phyloP scores from a whole-genome alignment of 2,797 vertebrate species.

The Xenopus petersii region DNA sequence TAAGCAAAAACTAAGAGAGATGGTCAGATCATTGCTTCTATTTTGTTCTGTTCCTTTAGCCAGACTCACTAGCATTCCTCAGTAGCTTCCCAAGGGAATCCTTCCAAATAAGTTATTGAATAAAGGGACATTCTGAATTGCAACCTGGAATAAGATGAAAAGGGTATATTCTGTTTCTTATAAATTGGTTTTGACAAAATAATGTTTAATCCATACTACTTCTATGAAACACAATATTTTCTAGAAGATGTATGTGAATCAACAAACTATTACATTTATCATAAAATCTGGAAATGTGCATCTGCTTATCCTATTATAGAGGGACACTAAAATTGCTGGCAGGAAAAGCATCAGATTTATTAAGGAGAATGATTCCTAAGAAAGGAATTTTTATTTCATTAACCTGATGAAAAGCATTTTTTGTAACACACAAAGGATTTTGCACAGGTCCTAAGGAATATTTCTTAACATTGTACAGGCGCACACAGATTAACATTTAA shows the following conservation, averaged over 20 bases:
- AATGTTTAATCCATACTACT: constrained; percentile 26
- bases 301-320: background rate
- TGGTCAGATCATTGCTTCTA: constrained; percentile 5
- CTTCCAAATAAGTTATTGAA: constrained; percentile 25
- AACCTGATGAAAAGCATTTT: too few species aligned
- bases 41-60: constrained; percentile 8
- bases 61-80: constrained; percentile 25
- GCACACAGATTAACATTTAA: too few species aligned
- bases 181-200: constrained; percentile 19
- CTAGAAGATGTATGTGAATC: background rate
- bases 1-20: constrained; percentile 8
- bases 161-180: background rate
- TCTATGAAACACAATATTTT: background rate
- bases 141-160: constrained; percentile 18
- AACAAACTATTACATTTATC: background rate
- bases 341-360: too few species aligned
- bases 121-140: constrained; percentile 14
- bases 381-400: too few species aligned
- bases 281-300: background rate
- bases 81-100: constrained; percentile 26
- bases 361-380: too few species aligned
- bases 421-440: too few species aligned
- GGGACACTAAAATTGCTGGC: background rate
- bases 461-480: too few species aligned
- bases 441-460: too few species aligned